These are phyloP conservation scores for Anthopleura xanthogrammica DNA, from an alignment of 92 coral and sea anemone species.

Conservation along the genomic window DNA sequence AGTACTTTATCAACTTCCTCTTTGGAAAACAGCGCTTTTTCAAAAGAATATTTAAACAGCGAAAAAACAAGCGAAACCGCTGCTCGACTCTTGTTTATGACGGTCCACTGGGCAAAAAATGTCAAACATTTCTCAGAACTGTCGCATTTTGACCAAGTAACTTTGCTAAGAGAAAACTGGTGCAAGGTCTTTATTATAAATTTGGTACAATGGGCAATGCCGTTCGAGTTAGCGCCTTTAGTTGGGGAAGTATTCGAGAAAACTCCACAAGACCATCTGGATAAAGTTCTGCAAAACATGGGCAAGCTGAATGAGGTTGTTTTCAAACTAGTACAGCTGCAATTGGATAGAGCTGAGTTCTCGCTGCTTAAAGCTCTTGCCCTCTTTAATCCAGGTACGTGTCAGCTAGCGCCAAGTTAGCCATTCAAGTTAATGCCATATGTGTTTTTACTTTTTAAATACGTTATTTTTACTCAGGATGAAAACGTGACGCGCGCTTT, in stretches of 20 bases:
- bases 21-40: not conserved
- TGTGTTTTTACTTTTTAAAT: not conserved
- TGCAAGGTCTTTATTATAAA: slow-evolving; percentile 87
- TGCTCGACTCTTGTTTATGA: slow-evolving; percentile 90
- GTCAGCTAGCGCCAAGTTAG: not conserved
- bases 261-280: slow-evolving; percentile 77
- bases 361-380: slow-evolving; percentile 84
- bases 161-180: slow-evolving; percentile 87
- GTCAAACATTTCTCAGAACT: slow-evolving; percentile 91
- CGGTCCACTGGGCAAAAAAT: slow-evolving; percentile 95
- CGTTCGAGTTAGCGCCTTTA: slow-evolving; percentile 83
- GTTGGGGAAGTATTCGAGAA: slow-evolving; percentile 70
- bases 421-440: not conserved
- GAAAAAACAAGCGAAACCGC: slow-evolving; percentile 85
- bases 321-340: slow-evolving; percentile 89
- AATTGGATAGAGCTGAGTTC: slow-evolving; percentile 79
- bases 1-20: slow-evolving; percentile 12
- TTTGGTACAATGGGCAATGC: slow-evolving; percentile 94
- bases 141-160: slow-evolving; percentile 90
- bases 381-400: slow-evolving; percentile 95
- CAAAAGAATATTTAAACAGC: slow-evolving; percentile 11
- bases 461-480: not conserved
- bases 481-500: not conserved
- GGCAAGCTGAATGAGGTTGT: slow-evolving; percentile 95
- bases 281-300: slow-evolving; percentile 73